A percentile compares a stretch with the other conserved stretches of the same genome.
Conservation (phyloP, 1,140 invertebrate species). For the Asobara japonica region DNA sequence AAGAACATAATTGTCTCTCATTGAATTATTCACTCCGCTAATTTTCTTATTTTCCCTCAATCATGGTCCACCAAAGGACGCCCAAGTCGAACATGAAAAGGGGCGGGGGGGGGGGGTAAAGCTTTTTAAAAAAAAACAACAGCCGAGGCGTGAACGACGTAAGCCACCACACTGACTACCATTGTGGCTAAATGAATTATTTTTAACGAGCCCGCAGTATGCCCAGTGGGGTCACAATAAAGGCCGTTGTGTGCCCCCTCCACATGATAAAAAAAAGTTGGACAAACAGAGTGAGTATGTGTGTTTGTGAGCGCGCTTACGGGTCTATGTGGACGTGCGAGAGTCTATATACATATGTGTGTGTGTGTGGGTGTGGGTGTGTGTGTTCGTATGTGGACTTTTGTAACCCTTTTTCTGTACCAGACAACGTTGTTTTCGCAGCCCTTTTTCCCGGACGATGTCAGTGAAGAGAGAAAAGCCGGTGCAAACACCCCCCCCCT, state of each 20-base stretch:
- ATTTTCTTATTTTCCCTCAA: too few relatives aligned
- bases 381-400: too few relatives aligned
- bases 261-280: constrained; percentile 18
- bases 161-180: constrained; percentile 17
- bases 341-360: too few relatives aligned
- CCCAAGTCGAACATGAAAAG: too few relatives aligned
- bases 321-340: background rate
- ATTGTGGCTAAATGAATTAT: constrained; percentile 53
- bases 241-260: background rate
- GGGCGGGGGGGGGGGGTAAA: too few relatives aligned
- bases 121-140: background rate
- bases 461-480: constrained; percentile 32
- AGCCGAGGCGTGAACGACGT: constrained; percentile 16
- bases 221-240: constrained; percentile 24
- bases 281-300: background rate
- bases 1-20: too few relatives aligned
- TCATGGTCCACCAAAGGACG: too few relatives aligned
- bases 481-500: constrained; percentile 33
- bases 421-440: constrained; percentile 44
- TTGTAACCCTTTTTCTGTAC: constrained; percentile 38
- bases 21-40: too few relatives aligned
- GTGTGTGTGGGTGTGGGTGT: background rate
- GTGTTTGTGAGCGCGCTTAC: background rate
- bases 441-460: constrained; percentile 24
- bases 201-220: constrained; percentile 51